These are phyloP conservation scores for Mesorhabditis sp. DNA, from an alignment of 2,888 invertebrate species.

Conservation along the genomic window DNA sequence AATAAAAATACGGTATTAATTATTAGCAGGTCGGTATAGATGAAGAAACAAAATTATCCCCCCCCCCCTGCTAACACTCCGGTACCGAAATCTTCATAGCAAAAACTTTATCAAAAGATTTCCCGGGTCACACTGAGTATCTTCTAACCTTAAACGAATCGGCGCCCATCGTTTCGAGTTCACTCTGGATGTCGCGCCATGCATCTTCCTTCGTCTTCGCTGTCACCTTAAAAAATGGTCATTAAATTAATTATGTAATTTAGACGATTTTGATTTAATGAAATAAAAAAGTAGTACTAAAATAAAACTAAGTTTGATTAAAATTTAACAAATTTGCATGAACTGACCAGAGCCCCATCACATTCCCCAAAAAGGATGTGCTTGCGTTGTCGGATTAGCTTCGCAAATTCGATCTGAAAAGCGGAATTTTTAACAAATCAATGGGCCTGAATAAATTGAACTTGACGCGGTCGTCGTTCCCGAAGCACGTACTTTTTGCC, in stretches of 20 bases:
- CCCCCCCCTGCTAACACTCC: background rate
- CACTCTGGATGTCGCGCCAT: background rate
- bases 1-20: no score
- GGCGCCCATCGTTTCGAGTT: slow-evolving; percentile 2
- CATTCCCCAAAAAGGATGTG: slow-evolving; percentile 4
- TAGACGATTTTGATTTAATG: background rate
- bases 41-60: background rate
- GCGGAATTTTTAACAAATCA: background rate
- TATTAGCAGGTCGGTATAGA: no score
- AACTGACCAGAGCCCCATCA: background rate
- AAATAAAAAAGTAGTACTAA: background rate
- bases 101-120: background rate
- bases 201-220: slow-evolving; percentile 6
- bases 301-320: background rate
- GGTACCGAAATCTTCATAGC: background rate
- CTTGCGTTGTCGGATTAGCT: background rate
- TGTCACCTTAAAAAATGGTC: background rate
- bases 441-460: background rate
- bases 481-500: background rate
- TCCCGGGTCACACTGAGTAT: background rate
- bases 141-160: background rate
- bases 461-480: background rate
- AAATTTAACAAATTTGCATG: background rate
- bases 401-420: slow-evolving; percentile 2
- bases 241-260: background rate